phyloP scores from a whole-genome alignment of 2,113 vertebrate species.

The Pipa parva region DNA sequence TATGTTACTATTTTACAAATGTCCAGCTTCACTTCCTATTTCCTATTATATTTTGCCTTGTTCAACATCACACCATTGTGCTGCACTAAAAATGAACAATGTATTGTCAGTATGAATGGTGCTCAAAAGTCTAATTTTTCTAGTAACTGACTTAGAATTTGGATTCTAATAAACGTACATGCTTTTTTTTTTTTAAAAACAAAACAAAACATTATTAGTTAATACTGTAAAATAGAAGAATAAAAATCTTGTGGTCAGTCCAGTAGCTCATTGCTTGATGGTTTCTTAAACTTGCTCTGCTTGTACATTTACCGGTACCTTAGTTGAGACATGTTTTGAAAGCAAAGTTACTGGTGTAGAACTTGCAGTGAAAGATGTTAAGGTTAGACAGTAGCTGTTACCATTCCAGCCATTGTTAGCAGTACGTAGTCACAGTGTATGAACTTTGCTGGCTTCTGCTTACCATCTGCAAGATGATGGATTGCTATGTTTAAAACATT shows the following conservation, averaged over 20 bases:
- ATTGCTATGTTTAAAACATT: conserved; percentile 81
- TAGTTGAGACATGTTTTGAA: conserved; percentile 2
- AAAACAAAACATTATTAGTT: too few species aligned
- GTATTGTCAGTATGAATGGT: too few species aligned
- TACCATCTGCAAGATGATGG: conserved; percentile 77
- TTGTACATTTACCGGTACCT: not conserved
- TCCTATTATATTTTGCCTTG: not conserved
- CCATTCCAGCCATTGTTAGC: conserved; percentile 69
- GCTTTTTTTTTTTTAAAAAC: too few species aligned
- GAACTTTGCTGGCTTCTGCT: conserved; percentile 73
- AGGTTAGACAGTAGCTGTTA: conserved; percentile 52
- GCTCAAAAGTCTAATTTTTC: too few species aligned
- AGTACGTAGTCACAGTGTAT: conserved; percentile 67
- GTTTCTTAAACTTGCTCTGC: conserved; percentile 12
- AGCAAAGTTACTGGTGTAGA: conserved; percentile 20
- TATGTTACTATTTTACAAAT: conserved; percentile 74
- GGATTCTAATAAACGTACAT: too few species aligned
- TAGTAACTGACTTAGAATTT: too few species aligned
- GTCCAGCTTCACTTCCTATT: conserved; percentile 11
- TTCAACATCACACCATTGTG: not conserved
- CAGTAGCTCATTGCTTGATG: not conserved
- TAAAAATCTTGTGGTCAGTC: not conserved
- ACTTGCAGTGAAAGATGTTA: conserved; percentile 53
- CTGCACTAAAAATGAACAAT: too few species aligned
- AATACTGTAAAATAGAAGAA: too few species aligned